Evolutionary conservation across 2,888 invertebrate species (phyloP).

Genomic region (Eupelmus urozonus): DNA sequence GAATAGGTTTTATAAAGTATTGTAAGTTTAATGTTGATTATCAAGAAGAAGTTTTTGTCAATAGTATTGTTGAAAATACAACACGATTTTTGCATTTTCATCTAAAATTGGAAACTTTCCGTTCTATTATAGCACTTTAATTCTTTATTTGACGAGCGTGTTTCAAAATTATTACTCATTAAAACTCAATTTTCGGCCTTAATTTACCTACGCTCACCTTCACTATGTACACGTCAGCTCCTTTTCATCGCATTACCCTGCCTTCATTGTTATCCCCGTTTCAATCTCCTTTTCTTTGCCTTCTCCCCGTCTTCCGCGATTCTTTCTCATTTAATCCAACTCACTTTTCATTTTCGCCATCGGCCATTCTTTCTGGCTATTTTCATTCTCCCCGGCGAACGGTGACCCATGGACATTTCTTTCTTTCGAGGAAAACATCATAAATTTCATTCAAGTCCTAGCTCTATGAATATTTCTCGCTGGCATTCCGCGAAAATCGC

Average conservation of each 20-base stretch:
- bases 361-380: slow-evolving; percentile 1
- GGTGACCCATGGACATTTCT: not conserved
- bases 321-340: slow-evolving; percentile 12
- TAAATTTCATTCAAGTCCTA: slow-evolving; percentile 4
- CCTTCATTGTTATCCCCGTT: slow-evolving; percentile 8
- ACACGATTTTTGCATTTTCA: no score
- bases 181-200: not conserved
- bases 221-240: no score
- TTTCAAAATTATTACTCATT: slow-evolving; percentile 4
- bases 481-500: no score
- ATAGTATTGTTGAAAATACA: no score
- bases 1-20: no score
- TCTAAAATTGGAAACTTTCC: not conserved
- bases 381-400: slow-evolving; percentile 14
- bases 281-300: not conserved
- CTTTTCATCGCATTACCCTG: no score
- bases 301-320: not conserved
- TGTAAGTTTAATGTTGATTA: no score
- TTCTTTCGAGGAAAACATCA: slow-evolving; percentile 18
- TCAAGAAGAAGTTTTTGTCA: no score
- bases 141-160: not conserved
- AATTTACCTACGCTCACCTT: not conserved
- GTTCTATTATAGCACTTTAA: slow-evolving; percentile 6
- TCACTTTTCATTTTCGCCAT: not conserved
- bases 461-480: not conserved